Base-by-base conservation (phyloP, 2,113 vertebrate genomes). In the Deroptyus accipitrinus region DNA sequence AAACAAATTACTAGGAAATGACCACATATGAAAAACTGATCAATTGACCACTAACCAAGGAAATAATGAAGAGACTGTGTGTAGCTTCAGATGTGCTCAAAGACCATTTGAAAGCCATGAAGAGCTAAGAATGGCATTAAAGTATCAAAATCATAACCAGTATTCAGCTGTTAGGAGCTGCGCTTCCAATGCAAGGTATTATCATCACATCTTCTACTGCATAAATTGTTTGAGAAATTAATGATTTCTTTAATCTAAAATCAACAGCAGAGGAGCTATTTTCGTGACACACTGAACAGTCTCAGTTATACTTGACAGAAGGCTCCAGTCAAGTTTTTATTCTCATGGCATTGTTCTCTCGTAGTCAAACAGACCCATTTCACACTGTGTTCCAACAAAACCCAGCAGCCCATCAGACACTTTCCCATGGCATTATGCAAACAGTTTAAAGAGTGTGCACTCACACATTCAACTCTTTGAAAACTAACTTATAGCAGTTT, bases 261-360 rank as follows among this genome's bases (percentile, higher is more conserved):
- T 12, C 79, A 69, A 92, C 62, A 94, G 76, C 93, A 90, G 88
- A 97, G 97, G 97, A 92, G 94, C 94, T 97, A 95, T 95, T 97
- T 92, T 96, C 92, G 57, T 6, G 95, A 94, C 90, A 95, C 87
- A 95, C 74, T 78, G 87, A 97, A 93, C 94, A 98, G 97, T 97
- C 90, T 97, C 97, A 97, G 92, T 96, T 96, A 80, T 97, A 97
- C 95, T 92, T 93, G 94, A 97, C 89, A 64, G 89, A 97, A 98
- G 97, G 85, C 96, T 97, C 90, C 82, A 91, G 85, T 78, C 82
- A 54, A 95, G 96, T 96, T 98, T 97, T 97, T 88, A 86, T 97
- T 98, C 97, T 96, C 93, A 94, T 97, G 96, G 93, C 84, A 94
- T 79, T 94, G 93, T 96, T 97, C 98, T 97, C 93, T 96, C 94